phyloP scores from a whole-genome alignment of 2,888 invertebrate species.

The Willowsia nigromaculata region DNA sequence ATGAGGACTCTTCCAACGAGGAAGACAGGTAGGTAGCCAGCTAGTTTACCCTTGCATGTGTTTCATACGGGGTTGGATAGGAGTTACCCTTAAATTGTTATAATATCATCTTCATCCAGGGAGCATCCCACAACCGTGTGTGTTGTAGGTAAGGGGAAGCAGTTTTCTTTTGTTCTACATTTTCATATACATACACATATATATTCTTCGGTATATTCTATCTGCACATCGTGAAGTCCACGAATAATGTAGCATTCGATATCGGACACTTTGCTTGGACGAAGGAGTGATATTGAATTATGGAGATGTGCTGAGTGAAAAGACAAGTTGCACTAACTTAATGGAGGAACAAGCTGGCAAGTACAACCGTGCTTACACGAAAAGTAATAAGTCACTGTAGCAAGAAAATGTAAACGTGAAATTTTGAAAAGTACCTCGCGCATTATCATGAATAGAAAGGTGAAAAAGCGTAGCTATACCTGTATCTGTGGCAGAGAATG shows the following conservation, averaged over 20 bases:
- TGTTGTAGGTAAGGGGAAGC: neutral
- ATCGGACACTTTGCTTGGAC: neutral
- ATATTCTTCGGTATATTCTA: no score
- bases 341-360: neutral
- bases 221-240: no score
- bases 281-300: constrained; percentile 7
- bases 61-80: constrained; percentile 25
- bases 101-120: constrained; percentile 9
- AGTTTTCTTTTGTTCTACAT: neutral
- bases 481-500: neutral
- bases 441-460: neutral
- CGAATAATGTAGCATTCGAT: neutral
- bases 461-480: neutral
- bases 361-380: neutral
- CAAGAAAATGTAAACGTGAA: neutral
- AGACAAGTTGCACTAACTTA: constrained; percentile 18
- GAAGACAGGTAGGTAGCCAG: constrained; percentile 66
- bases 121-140: neutral
- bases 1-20: constrained; percentile 8
- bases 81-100: constrained; percentile 64
- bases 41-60: constrained; percentile 39
- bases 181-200: neutral
- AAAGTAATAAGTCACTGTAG: constrained; percentile 42
- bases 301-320: constrained; percentile 8
- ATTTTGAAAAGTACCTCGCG: neutral